Conservation (phyloP, 1,140 invertebrate species). For the Diabrotica undecimpunctata region DNA sequence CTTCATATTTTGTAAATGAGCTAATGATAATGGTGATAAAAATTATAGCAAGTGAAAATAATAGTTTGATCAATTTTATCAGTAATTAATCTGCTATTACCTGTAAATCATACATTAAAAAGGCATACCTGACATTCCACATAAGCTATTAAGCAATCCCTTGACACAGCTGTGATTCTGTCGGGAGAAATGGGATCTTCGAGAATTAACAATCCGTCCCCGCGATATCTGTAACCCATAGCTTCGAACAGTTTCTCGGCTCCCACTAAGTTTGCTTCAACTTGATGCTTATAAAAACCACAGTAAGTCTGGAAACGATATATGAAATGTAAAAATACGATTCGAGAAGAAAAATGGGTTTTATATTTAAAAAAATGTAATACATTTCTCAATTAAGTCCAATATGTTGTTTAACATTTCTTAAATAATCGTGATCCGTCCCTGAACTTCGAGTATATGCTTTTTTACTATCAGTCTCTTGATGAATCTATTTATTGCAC, state of each 20-base stretch:
- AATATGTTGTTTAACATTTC: no score
- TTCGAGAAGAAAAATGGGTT: constrained; percentile 17
- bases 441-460: no score
- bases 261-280: constrained; percentile 72
- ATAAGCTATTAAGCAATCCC: constrained; percentile 82
- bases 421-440: no score
- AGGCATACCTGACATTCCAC: constrained; percentile 78
- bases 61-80: no score
- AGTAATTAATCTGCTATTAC: no score
- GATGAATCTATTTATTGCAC: no score
- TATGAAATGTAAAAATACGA: no score
- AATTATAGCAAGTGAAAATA: no score
- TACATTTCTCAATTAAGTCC: not conserved
- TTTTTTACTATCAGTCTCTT: no score
- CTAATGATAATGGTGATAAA: no score
- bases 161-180: constrained; percentile 70
- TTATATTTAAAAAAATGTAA: constrained; percentile 12
- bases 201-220: constrained; percentile 56
- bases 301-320: constrained; percentile 65
- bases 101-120: not conserved
- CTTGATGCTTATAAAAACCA: constrained; percentile 82
- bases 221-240: constrained; percentile 73
- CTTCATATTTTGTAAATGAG: no score
- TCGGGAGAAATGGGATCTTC: constrained; percentile 77
- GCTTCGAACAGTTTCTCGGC: constrained; percentile 71